Base-by-base conservation (phyloP, 2,797 vertebrate genomes). In the Halcyon smyrnensis region DNA sequence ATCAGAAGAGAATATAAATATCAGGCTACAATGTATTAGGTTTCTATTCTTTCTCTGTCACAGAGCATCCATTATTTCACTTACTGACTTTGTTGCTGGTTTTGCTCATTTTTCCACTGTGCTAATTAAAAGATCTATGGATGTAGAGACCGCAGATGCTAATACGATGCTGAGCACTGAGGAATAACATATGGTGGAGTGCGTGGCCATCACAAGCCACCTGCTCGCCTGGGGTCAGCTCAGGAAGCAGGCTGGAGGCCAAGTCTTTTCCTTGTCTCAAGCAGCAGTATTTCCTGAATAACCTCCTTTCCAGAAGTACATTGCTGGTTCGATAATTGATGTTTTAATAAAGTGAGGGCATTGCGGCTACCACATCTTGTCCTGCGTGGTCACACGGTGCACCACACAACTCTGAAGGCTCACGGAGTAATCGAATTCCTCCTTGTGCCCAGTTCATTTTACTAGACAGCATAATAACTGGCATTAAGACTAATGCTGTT, bases 141-240 rank as follows among this genome's bases (percentile, higher is more conserved):
- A 56, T 51, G 48, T 6, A 63, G 91, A 92, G 89, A 20, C 67
- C 18, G 34, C 73, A 93, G 93, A 93, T 86, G 93, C 85, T 91
- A 46, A 76, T 30, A 83, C 71, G 89, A 71, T 24, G 68, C 64
- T 90, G 83, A 83, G 76, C 54, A 46, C 54, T 69, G 70, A 86
- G 62, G 60, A 95, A 69, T 30, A 80, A 69, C 96, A 95, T 94
- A 90, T 90, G 93, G 84, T 65, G 67, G 41, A 93, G 82, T 11
- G 64, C 53, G 75, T 45, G 89, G 74, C 85, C 92, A 90, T 90
- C 30, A 4, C 36, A 41, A 67, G 77, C 78, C 91, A 92, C 93
- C 89, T 96, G 95, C 86, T 79, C 17, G 59, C 71, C 80, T 80
- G 60, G 81, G 96, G 95, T 89, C 94, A 89, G 90, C 92, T 91